Evolutionary conservation across 2,797 vertebrate species (phyloP), one percentile per base, ranked within the genome.

Genomic region (Silurus aristotelis): DNA sequence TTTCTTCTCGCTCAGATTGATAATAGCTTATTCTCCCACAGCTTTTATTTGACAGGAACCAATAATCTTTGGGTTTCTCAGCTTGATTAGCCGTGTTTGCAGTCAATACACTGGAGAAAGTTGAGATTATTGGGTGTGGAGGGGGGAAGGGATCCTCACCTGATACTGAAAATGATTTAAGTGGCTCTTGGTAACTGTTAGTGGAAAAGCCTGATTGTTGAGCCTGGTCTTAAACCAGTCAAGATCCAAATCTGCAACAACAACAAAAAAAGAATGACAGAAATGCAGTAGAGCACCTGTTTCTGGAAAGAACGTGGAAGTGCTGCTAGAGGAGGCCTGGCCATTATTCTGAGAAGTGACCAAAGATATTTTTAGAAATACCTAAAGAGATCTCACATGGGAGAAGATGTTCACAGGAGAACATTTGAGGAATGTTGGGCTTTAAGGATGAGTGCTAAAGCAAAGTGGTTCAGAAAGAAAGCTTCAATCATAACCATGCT

Each of bases 11-110:
- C 88, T 93, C 91, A 92, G 92, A 90, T 92, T 93, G 93, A 94
- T 94, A 94, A 94, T 93, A 92, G 91, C 91, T 93, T 93, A 93
- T 92, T 86, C 90, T 92, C 93, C 90, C 89, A 89, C 89, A 87
- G 89, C 90, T 90, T 92, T 71, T 93, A 93, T 93, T 93, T 92
- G 89, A 91, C 90, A 90, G 90, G 90, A 89, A 92, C 91, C 87
- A 89, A 89, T 92, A 90, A 91, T 91, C 85, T 89, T 83, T 66
- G 43, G 73, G 87, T 91, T 90, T 91, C 89, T 87, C 71, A 82
- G 86, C 87, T 85, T 89, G 85, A 80, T 80, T 84, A 88, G 64
- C 27, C 83, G 61, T 87, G 84, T 89, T 87, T 85, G 85, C 85
- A 82, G 80, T 85, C 64, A 72, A 55, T 63, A 80, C 80, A n/a